phyloP scores from a whole-genome alignment of 2,797 vertebrate genomes.

The Heterohyrax brucei region DNA sequence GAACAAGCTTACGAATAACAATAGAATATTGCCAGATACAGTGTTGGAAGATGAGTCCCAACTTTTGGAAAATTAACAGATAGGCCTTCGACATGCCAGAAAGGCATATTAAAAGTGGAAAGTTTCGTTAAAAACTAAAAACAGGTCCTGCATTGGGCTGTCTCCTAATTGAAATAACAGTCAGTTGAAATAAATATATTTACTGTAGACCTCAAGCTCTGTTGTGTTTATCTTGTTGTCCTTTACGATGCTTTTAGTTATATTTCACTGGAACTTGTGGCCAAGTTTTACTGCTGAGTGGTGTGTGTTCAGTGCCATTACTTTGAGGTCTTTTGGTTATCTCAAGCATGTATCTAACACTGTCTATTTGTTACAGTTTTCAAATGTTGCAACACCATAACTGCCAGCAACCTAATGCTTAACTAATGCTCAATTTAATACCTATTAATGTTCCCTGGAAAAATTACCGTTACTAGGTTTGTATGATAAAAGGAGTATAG shows the following conservation, averaged over 20 bases:
- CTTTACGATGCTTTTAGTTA: neutral
- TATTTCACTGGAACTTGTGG: neutral
- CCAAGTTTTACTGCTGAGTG: neutral
- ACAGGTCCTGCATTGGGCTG: neutral
- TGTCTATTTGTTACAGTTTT: constrained; percentile 35
- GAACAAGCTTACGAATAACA: no score
- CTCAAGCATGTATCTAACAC: neutral
- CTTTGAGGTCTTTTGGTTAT: constrained; percentile 20
- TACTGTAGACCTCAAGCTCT: neutral
- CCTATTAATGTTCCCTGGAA: constrained; percentile 35
- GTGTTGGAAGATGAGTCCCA: no score
- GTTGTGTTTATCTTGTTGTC: neutral
- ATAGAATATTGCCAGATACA: no score
- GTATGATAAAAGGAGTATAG: neutral
- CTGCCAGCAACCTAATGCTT: constrained; percentile 16
- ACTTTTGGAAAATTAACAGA: neutral
- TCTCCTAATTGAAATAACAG: neutral
- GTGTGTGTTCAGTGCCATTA: neutral
- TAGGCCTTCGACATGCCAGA: neutral
- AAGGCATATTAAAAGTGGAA: neutral
- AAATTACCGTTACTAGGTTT: constrained; percentile 27
- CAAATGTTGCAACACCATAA: constrained; percentile 26
- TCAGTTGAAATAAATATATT: neutral
- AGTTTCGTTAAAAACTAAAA: neutral
- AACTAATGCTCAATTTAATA: neutral